These are phyloP conservation scores for Coptotermes formosanus DNA, from an alignment of 1,140 invertebrate species.

Conservation along the genomic window DNA sequence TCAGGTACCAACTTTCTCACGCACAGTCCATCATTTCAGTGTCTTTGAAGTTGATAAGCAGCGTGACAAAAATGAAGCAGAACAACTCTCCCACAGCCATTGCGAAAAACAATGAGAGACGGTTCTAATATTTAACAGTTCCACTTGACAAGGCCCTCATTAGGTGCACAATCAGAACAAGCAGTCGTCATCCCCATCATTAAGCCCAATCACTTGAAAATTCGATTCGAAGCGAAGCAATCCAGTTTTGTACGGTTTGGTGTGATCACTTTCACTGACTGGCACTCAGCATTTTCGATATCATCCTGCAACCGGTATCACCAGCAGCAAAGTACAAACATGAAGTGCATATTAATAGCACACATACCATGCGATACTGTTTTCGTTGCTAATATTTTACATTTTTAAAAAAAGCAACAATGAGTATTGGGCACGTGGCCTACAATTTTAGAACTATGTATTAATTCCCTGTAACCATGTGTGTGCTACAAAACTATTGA, in stretches of 20 bases:
- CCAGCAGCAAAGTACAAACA: not conserved
- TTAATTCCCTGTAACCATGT: no score
- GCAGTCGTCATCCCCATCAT: not conserved
- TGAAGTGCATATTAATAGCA: no score
- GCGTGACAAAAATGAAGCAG: not conserved
- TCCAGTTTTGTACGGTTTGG: not conserved
- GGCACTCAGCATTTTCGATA: not conserved
- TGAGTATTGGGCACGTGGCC: no score
- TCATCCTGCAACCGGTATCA: not conserved
- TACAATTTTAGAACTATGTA: no score
- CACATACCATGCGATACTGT: no score
- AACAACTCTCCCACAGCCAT: not conserved
- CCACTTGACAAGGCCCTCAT: slow-evolving; percentile 10
- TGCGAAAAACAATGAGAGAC: not conserved
- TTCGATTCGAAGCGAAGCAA: not conserved
- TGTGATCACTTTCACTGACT: not conserved
- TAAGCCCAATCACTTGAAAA: slow-evolving; percentile 5
- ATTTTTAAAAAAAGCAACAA: no score
- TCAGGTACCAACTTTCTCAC: no score
- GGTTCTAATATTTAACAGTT: not conserved
- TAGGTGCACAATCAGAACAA: not conserved
- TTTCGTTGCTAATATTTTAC: no score
- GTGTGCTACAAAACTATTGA: no score
- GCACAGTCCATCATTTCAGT: no score
- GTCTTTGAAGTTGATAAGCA: not conserved